These are phyloP conservation scores for Athalia circularis DNA, from an alignment of 2,888 invertebrate genomes.

Conservation along the genomic window DNA sequence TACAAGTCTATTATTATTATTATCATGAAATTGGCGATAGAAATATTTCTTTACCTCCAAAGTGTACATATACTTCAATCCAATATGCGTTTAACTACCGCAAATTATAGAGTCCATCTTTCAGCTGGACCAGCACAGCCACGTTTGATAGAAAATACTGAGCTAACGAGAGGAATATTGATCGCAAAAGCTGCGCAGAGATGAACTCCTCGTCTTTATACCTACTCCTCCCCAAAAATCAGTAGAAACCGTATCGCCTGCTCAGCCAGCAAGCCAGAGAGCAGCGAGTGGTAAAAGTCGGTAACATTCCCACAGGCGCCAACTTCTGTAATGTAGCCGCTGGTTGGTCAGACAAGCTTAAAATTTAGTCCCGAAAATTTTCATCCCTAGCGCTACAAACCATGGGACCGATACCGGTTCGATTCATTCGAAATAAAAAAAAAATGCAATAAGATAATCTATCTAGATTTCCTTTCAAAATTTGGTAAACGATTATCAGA, in stretches of 20 bases:
- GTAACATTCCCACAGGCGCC: neutral
- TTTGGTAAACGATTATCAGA: too few species aligned
- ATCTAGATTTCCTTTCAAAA: too few species aligned
- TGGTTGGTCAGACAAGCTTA: conserved; percentile 17
- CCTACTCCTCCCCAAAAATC: neutral
- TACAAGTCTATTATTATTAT: neutral
- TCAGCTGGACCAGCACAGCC: conserved; percentile 31
- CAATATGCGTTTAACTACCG: neutral
- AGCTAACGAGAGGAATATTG: conserved; percentile 11
- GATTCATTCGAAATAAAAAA: too few species aligned
- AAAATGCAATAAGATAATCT: too few species aligned
- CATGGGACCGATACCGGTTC: too few species aligned
- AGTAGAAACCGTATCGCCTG: neutral
- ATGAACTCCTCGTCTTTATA: conserved; percentile 13
- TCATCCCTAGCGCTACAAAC: neutral
- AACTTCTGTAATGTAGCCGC: conserved; percentile 1
- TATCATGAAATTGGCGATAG: neutral
- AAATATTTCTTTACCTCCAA: neutral
- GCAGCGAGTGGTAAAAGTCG: conserved; percentile 24
- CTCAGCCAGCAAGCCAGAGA: conserved; percentile 22
- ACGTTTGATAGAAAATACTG: conserved; percentile 20
- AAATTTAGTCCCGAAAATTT: neutral
- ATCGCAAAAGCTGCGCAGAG: conserved; percentile 40
- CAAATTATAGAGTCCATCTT: conserved; percentile 9
- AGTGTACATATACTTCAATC: neutral